Percentiles rank a stretch among this genome's conserved stretches.
These are phyloP conservation scores for Saccopteryx leptura DNA, from an alignment of 2,113 vertebrate species.

Conservation along the genomic window DNA sequence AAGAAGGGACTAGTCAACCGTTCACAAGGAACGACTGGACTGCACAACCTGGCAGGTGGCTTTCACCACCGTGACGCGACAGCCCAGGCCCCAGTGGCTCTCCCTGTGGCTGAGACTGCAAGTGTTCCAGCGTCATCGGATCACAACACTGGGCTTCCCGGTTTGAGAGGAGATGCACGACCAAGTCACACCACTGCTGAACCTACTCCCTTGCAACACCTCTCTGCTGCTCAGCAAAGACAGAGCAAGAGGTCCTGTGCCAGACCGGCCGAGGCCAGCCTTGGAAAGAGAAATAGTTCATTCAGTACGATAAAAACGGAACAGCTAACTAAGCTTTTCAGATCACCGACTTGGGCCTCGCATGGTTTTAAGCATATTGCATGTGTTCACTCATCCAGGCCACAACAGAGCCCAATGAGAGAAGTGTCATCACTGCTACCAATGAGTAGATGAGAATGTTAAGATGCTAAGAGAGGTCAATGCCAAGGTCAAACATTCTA, in stretches of 20 bases:
- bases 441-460: neutral
- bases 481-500: neutral
- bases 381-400: neutral
- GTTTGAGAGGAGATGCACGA: neutral
- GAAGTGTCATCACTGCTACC: neutral
- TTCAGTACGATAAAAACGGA: neutral
- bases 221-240: neutral
- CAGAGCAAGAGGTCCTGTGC: neutral
- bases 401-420: neutral
- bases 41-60: neutral
- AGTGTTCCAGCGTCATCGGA: neutral
- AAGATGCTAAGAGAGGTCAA: neutral
- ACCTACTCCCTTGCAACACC: neutral
- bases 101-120: neutral
- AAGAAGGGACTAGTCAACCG: neutral
- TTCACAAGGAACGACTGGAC: neutral
- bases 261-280: neutral
- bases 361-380: neutral
- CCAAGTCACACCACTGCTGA: neutral
- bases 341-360: too few species aligned
- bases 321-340: neutral
- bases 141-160: neutral
- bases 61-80: neutral
- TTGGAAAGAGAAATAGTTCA: neutral
- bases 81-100: fast-evolving